Base-by-base conservation (phyloP, 2,888 invertebrate genomes). In the Pachliopta kotzebuea region DNA sequence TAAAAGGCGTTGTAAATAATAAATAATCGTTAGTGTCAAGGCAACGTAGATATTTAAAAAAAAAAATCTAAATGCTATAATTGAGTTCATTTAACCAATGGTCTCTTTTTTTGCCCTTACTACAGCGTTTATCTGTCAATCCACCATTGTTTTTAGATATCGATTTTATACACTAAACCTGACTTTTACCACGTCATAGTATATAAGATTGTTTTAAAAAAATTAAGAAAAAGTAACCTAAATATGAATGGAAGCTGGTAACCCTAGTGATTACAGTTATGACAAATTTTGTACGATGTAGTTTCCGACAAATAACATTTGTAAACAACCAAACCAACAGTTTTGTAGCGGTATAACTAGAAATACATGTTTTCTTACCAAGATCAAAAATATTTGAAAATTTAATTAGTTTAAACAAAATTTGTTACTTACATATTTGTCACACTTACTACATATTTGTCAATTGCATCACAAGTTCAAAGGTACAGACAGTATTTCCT, bases 251-350 rank as follows among this genome's bases (percentile, higher is more conserved):
- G n/a, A 45, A 45, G n/a, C n/a, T 18, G n/a, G 11, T 21, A 56
- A 14, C 56, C 56, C 56, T 56, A 37, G 29, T n/a, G 7, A 20
- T 21, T 20, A 56, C 14, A 29, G 31, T 37, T 56, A 31, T 56
- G 20, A 56, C 29, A n/a, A 20, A 54, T 26, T 26, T 54, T 54
- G 17, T 26, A 56, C 31, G 21, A 49, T 37, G 49, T 20, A 52
- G 56, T 52, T 42, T 62, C 56, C 17, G 23, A 62, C 50, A 50
- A 62, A 57, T 50, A 57, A 62, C 62, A 57, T 62, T 52, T 62
- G 53, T 62, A 62, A 56, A 62, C 56, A 62, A 49, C 29, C 21
- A 52, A 56, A 26, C 18, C 21, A 37, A 62, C 56, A 37, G 20
- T 24, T 21, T 60, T 54, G 59, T 62, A 62, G 52, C 53, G 42